Percentiles rank a stretch among this genome's conserved stretches.
Conservation (phyloP, 2,888 invertebrate species). For the Thecocarcelia acutangulata region DNA sequence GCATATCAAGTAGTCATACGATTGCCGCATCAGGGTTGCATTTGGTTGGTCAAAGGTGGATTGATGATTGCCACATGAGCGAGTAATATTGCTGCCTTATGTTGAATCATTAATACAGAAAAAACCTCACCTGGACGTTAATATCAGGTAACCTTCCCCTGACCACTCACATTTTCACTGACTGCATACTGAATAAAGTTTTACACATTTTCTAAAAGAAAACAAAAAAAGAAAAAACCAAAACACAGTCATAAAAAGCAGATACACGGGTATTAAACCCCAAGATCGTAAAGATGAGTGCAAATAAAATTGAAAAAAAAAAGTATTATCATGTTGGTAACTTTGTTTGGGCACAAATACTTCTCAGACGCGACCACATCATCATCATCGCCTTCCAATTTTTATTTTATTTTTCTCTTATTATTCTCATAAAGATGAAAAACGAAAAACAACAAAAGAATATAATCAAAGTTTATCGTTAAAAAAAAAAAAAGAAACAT, state of each 20-base stretch:
- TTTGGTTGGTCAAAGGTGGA: no score
- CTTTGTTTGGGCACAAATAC: slow-evolving; percentile 34
- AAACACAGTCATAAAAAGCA: slow-evolving; percentile 49
- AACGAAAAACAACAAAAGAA: slow-evolving; percentile 38
- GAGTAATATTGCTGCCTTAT: no score
- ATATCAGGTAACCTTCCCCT: slow-evolving; percentile 11
- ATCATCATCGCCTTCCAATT: slow-evolving; percentile 43
- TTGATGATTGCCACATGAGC: no score
- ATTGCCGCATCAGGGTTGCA: no score
- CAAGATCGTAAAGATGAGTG: slow-evolving; percentile 63
- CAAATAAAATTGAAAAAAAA: slow-evolving; percentile 22
- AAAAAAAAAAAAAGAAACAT: slow-evolving; percentile 51
- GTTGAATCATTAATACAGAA: no score
- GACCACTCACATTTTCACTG: not conserved
- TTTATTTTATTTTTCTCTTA: slow-evolving; percentile 11
- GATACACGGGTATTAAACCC: slow-evolving; percentile 59
- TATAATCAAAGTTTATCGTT: slow-evolving; percentile 52
- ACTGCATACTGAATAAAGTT: slow-evolving; percentile 35
- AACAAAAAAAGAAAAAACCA: slow-evolving; percentile 13
- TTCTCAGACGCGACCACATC: slow-evolving; percentile 56
- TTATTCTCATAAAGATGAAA: slow-evolving; percentile 56
- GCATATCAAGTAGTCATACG: no score
- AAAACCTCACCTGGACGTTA: no score
- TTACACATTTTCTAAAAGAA: slow-evolving; percentile 34
- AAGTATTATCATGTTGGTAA: slow-evolving; percentile 34